Evolutionary conservation across 2,797 vertebrate genomes (phyloP).

Genomic region (Semaprochilodus insignis): DNA sequence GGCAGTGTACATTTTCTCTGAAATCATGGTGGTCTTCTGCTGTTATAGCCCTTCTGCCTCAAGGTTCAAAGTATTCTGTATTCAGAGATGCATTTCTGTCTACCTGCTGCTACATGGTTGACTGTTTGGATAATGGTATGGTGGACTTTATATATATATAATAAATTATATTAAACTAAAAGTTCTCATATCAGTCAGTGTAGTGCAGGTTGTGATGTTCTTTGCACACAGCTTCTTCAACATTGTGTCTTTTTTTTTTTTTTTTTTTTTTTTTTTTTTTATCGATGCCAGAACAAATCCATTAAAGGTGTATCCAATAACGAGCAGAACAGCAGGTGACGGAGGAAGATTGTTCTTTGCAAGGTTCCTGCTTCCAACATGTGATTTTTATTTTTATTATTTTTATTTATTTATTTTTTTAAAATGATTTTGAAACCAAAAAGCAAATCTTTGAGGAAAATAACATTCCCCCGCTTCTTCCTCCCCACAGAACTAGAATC

Average conservation of each 20-base stretch:
- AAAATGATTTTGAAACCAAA: not conserved
- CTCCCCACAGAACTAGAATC: conserved; percentile 13
- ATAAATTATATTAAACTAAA: too few relatives aligned
- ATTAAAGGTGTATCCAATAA: conserved; percentile 69
- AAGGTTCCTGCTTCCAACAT: conserved; percentile 18
- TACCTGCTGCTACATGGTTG: too few relatives aligned
- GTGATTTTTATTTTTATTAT: not conserved
- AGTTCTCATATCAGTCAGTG: not conserved
- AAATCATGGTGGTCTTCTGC: too few relatives aligned
- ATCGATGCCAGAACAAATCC: conserved; percentile 74
- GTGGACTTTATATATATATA: too few relatives aligned
- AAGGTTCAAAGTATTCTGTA: too few relatives aligned
- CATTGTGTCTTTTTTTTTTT: not conserved
- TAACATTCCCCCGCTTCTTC: not conserved
- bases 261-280: not conserved
- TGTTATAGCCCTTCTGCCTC: too few relatives aligned
- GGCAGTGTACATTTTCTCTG: too few relatives aligned
- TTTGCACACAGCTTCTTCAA: not conserved
- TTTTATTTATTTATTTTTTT: not conserved
- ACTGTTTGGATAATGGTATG: too few relatives aligned
- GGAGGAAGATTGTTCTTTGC: conserved; percentile 12
- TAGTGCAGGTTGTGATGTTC: not conserved
- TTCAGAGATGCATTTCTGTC: too few relatives aligned
- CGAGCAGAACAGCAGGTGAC: conserved; percentile 73
- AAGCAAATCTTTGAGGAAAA: not conserved